Conservation (phyloP, 2,113 vertebrate genomes). For the Oreocharis arfaki region DNA sequence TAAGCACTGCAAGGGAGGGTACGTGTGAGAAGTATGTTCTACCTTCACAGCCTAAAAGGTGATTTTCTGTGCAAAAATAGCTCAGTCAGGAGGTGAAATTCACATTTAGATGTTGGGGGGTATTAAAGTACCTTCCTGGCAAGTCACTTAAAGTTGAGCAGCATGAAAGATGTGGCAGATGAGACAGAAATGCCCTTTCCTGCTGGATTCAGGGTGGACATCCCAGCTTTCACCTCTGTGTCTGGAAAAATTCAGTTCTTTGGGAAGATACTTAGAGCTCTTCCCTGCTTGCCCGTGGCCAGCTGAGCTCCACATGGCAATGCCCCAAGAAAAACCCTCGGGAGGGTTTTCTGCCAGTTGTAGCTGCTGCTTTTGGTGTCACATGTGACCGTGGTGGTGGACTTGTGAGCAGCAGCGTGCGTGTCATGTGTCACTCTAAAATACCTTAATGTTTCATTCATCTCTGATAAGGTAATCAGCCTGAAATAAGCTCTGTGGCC, state of each 20-base stretch:
- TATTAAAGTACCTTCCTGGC: background rate
- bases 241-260: background rate
- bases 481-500: slow-evolving; percentile 49
- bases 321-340: background rate
- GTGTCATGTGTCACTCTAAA: slow-evolving; percentile 57
- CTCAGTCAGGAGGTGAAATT: background rate
- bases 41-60: background rate
- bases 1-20: background rate
- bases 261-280: background rate
- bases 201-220: background rate
- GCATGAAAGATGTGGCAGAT: background rate
- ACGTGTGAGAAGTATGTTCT: background rate
- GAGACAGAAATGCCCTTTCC: background rate
- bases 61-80: background rate
- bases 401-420: background rate
- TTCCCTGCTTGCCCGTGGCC: background rate
- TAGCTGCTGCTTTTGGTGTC: slow-evolving; percentile 58
- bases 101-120: background rate
- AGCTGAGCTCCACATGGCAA: background rate
- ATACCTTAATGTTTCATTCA: slow-evolving; percentile 54
- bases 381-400: slow-evolving; percentile 30
- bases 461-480: slow-evolving; percentile 45
- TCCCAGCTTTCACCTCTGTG: background rate
- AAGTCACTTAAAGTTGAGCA: background rate
- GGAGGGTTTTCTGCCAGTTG: background rate